phyloP scores from a whole-genome alignment of 1,140 invertebrate genomes.

The Heliconius nattereri region DNA sequence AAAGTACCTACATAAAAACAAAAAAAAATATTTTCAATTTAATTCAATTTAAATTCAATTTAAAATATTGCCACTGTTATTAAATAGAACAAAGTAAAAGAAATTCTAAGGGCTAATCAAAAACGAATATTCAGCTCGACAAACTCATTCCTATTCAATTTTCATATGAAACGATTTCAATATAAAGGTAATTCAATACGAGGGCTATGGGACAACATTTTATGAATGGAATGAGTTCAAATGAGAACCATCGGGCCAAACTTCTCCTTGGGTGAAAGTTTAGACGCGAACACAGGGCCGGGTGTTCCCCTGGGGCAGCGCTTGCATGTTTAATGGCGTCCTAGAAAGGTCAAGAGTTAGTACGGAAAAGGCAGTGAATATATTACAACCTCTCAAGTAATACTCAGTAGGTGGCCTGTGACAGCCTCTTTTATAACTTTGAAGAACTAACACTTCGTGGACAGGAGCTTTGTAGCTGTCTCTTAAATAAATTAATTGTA shows the following conservation, averaged over 20 bases:
- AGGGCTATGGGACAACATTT: constrained; percentile 41
- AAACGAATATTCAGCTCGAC: constrained; percentile 24
- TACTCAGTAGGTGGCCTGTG: constrained; percentile 51
- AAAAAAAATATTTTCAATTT: no score
- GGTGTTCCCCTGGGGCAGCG: constrained; percentile 58
- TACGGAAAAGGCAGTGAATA: constrained; percentile 69
- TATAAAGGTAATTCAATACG: constrained; percentile 39
- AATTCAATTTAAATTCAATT: no score
- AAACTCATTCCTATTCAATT: constrained; percentile 21
- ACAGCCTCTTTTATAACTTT: constrained; percentile 65
- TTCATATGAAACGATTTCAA: constrained; percentile 37
- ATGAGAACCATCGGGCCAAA: constrained; percentile 65
- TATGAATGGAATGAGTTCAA: constrained; percentile 59
- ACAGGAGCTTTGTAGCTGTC: constrained; percentile 74
- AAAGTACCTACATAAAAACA: no score
- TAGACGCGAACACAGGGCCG: constrained; percentile 62
- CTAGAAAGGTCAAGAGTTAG: constrained; percentile 73
- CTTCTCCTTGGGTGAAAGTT: constrained; percentile 72
- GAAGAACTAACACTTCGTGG: constrained; percentile 58
- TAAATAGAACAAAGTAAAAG: constrained; percentile 11
- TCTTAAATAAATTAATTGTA: constrained; percentile 76
- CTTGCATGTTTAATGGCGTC: constrained; percentile 77
- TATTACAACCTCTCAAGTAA: constrained; percentile 65
- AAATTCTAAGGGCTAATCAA: constrained; percentile 26
- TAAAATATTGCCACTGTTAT: no score